These are phyloP conservation scores for Athalia cordata DNA, from an alignment of 2,888 invertebrate species.

Conservation along the genomic window DNA sequence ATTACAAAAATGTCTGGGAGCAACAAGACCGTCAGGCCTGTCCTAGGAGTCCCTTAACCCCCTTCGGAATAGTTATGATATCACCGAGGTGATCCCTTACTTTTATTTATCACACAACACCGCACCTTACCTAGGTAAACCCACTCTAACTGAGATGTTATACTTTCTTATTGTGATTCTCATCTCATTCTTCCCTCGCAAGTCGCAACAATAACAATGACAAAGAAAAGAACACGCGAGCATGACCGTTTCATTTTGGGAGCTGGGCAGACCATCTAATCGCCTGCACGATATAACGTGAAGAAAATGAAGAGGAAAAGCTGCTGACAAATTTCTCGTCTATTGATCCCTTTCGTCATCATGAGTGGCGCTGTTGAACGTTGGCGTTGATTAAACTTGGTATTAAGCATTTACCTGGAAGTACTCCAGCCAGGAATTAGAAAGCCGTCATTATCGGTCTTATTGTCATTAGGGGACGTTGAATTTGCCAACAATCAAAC, in stretches of 20 bases:
- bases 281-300: background rate
- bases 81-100: slow-evolving; percentile 21
- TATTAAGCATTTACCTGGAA: slow-evolving; percentile 2
- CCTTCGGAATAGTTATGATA: slow-evolving; percentile 25
- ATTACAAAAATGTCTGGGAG: slow-evolving; percentile 51
- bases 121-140: too few species aligned
- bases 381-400: slow-evolving; percentile 22
- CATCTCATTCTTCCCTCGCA: background rate
- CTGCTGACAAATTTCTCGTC: background rate
- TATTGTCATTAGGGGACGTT: too few species aligned
- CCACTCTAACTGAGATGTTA: slow-evolving; percentile 23
- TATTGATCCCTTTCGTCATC: background rate
- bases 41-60: slow-evolving; percentile 35
- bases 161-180: background rate
- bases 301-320: background rate
- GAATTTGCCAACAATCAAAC: too few species aligned
- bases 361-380: background rate
- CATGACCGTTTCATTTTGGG: background rate
- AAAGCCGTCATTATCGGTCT: too few species aligned
- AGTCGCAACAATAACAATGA: background rate
- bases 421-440: background rate
- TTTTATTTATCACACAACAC: slow-evolving; percentile 36
- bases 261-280: background rate
- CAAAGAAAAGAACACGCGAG: background rate
- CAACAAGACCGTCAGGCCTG: slow-evolving; percentile 34